A percentile compares a stretch with the other conserved stretches of the same genome.
phyloP scores from a whole-genome alignment of 2,888 invertebrate species.

The Griposia aprilina region DNA sequence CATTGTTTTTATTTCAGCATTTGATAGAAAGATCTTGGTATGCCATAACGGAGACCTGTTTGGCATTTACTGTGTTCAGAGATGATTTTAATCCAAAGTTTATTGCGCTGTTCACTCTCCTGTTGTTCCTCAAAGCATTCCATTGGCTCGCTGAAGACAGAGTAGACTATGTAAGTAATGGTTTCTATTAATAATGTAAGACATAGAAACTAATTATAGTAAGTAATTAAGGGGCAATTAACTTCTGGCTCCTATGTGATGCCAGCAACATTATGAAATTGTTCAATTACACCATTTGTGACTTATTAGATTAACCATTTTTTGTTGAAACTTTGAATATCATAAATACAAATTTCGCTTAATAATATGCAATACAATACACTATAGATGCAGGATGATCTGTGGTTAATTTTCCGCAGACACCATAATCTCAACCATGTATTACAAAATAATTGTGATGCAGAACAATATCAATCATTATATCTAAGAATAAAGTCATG shows the following conservation, averaged over 20 bases:
- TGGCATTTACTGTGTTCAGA: constrained; percentile 99
- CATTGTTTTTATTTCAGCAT: constrained; percentile 92
- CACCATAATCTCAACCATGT: neutral
- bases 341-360: neutral
- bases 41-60: constrained; percentile 99
- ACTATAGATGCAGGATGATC: neutral
- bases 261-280: constrained; percentile 15
- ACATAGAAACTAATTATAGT: constrained; percentile 53
- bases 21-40: constrained; percentile 99
- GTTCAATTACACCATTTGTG: neutral
- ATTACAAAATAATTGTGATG: neutral
- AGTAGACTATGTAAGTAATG: constrained; percentile 98
- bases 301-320: neutral
- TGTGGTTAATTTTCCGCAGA: neutral
- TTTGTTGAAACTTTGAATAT: neutral
- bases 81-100: constrained; percentile 99
- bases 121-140: constrained; percentile 99
- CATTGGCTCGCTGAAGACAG: constrained; percentile 99
- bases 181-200: constrained; percentile 42
- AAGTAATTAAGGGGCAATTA: constrained; percentile 36
- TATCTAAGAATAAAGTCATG: neutral
- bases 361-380: neutral
- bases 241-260: constrained; percentile 7
- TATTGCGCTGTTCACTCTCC: constrained; percentile 98
- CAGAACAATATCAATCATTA: neutral